Percentiles rank a stretch among this genome's conserved stretches.
These are phyloP conservation scores for Microplitis mediator DNA, from an alignment of 1,140 invertebrate genomes.

Conservation along the genomic window DNA sequence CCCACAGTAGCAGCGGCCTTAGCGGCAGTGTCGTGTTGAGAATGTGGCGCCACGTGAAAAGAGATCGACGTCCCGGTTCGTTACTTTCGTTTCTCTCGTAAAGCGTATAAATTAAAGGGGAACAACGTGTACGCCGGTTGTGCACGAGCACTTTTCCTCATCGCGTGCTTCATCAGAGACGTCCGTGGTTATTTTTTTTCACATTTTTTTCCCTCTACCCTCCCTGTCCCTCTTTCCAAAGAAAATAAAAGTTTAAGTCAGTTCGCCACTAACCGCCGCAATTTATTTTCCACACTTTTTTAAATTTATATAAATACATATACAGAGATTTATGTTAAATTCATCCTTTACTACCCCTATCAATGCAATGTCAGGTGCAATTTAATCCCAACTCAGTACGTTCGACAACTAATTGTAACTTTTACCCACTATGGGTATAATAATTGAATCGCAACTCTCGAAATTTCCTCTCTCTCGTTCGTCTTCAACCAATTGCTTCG, in stretches of 20 bases:
- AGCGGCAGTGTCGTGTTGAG: neutral
- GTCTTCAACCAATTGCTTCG: slow-evolving; percentile 29
- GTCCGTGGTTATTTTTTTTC: neutral
- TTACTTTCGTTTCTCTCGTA: neutral
- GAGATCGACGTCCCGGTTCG: neutral
- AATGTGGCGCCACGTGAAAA: neutral
- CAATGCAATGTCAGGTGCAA: neutral
- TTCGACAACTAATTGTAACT: neutral
- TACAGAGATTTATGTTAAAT: too few relatives aligned
- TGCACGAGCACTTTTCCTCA: neutral
- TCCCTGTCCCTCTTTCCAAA: too few relatives aligned
- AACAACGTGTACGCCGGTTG: neutral
- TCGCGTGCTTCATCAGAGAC: neutral
- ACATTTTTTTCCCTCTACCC: neutral
- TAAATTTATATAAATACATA: too few relatives aligned
- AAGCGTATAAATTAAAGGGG: neutral
- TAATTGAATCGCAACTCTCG: slow-evolving; percentile 18
- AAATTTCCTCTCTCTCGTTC: slow-evolving; percentile 23
- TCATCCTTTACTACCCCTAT: too few relatives aligned
- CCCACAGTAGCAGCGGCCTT: neutral
- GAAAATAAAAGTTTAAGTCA: too few relatives aligned
- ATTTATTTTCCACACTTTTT: too few relatives aligned
- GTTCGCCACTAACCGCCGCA: too few relatives aligned
- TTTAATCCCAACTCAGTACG: neutral
- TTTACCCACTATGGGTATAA: too few relatives aligned